Percentiles rank a stretch among this genome's conserved stretches.
Conservation (phyloP, 1,140 invertebrate genomes). For the Papilio aristodemus region DNA sequence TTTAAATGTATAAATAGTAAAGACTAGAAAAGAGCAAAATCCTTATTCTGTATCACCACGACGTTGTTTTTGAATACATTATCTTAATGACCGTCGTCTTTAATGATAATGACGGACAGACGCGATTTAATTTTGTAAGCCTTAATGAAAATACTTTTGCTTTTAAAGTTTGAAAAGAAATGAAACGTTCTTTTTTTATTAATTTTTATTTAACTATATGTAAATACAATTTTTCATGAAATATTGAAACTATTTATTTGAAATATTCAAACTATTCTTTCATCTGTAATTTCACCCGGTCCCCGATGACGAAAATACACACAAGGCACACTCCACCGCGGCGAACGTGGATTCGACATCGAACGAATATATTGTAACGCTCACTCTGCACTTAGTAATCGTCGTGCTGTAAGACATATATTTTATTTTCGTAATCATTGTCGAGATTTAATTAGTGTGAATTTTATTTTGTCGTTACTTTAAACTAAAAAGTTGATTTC, state of each 20-base stretch:
- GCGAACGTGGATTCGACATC: conserved; percentile 62
- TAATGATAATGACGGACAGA: conserved; percentile 51
- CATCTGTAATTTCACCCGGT: background rate
- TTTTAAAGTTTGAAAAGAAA: conserved; percentile 3
- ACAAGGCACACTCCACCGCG: conserved; percentile 48
- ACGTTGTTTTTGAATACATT: conserved; percentile 18
- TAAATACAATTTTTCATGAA: background rate
- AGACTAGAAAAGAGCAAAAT: conserved; percentile 16
- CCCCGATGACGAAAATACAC: background rate
- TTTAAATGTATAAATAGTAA: conserved; percentile 33
- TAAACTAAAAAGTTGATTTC: conserved; percentile 65
- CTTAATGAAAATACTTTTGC: conserved; percentile 59
- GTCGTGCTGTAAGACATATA: conserved; percentile 75
- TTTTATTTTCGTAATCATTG: conserved; percentile 75
- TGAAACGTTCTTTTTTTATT: background rate
- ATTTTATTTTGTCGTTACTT: conserved; percentile 75
- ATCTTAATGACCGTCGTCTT: conserved; percentile 48
- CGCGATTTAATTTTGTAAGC: conserved; percentile 54
- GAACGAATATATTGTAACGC: conserved; percentile 50
- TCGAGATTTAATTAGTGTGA: conserved; percentile 77
- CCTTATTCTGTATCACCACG: conserved; percentile 32
- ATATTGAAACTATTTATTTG: background rate
- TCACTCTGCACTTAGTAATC: conserved; percentile 79
- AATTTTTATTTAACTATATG: background rate
- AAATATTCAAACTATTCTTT: conserved; percentile 12